Conservation (phyloP, 2,888 invertebrate species). For the Tipula lateralis region DNA sequence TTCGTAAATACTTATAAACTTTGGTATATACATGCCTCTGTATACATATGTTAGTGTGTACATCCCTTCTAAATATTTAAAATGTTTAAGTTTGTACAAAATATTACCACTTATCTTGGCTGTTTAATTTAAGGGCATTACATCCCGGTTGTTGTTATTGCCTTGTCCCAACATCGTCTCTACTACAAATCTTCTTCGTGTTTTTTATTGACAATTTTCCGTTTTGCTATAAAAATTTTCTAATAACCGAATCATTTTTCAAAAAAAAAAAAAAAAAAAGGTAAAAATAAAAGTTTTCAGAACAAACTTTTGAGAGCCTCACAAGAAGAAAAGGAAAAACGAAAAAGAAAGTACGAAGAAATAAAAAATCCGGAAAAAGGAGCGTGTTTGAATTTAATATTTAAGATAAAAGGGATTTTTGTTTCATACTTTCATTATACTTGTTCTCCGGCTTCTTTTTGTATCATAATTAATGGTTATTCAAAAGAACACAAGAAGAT, state of each 20-base stretch:
- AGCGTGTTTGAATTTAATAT: conserved; percentile 20
- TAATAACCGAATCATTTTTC: conserved; percentile 21
- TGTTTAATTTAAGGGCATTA: conserved; percentile 11
- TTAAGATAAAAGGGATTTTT: conserved; percentile 19
- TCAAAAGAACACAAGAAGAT: background rate
- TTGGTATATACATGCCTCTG: background rate
- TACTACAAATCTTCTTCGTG: background rate
- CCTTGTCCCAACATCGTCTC: background rate
- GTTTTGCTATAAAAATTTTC: background rate
- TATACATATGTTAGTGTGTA: too few species aligned
- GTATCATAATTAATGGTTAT: background rate
- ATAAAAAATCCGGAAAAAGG: background rate
- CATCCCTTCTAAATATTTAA: background rate
- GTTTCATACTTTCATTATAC: background rate
- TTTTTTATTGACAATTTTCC: background rate
- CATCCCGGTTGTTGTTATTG: background rate
- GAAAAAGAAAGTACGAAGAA: background rate
- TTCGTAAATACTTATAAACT: background rate
- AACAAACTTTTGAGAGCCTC: background rate
- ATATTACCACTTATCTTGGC: conserved; percentile 19
- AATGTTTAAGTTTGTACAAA: background rate
- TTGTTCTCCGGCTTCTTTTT: background rate
- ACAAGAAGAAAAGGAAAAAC: too few species aligned
- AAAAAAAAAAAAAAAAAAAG: background rate
- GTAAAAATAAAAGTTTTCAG: background rate